Evolutionary conservation across 37 sponge, comb jelly and placozoan genomes (phyloP).

Genomic region (Hormiphora californensis): DNA sequence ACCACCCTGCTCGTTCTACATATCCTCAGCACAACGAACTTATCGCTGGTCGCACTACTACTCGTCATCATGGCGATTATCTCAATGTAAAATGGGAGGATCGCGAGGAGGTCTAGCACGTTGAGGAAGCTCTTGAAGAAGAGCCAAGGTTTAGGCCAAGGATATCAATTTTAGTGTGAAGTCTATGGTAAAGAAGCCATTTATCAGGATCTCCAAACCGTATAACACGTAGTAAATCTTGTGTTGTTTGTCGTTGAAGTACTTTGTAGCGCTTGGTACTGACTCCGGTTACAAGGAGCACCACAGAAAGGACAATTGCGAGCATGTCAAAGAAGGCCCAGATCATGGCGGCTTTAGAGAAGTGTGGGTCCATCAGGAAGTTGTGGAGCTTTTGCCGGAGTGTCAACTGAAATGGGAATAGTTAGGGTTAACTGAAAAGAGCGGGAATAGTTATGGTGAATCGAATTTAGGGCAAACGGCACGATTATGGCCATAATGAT

Average conservation of each 20-base stretch:
- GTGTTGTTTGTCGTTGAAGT: neutral
- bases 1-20: constrained; percentile 49
- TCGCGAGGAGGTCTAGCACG: constrained; percentile 32
- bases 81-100: constrained; percentile 43
- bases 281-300: constrained; percentile 31
- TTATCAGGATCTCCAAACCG: constrained; percentile 47
- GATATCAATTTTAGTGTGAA: constrained; percentile 34
- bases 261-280: neutral
- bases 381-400: constrained; percentile 28
- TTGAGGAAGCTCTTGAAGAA: constrained; percentile 39
- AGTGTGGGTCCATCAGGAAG: constrained; percentile 53
- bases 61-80: constrained; percentile 32
- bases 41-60: neutral
- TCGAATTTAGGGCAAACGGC: too few species aligned
- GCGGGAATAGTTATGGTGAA: too few species aligned
- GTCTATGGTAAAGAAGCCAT: constrained; percentile 44
- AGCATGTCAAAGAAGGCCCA: constrained; percentile 54
- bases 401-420: constrained; percentile 24
- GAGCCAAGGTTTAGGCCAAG: constrained; percentile 41
- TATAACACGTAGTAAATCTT: constrained; percentile 23
- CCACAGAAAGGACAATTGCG: constrained; percentile 12
- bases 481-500: too few species aligned
- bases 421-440: too few species aligned
- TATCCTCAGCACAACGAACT: constrained; percentile 35
- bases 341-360: constrained; percentile 21